A percentile compares a stretch with the other conserved stretches of the same genome.
Conservation (phyloP, 2,888 invertebrate genomes). For the Asteroscopus sphinx region DNA sequence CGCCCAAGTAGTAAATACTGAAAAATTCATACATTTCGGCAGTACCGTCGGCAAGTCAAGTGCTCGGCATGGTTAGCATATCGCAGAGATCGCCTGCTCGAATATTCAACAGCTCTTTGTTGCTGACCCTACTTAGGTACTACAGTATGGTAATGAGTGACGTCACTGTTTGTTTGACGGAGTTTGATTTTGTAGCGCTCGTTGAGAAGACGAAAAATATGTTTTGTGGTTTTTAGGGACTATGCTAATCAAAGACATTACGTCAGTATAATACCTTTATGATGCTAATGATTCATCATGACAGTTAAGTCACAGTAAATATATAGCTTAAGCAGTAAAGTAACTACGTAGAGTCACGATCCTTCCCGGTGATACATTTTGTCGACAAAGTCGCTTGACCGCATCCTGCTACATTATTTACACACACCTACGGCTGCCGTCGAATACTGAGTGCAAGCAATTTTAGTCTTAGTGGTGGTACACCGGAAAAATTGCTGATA, state of each 20-base stretch:
- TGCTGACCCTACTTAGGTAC: constrained; percentile 83
- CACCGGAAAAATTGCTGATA: too few species aligned
- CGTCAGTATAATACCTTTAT: too few species aligned
- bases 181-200: constrained; percentile 60
- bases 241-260: constrained; percentile 16
- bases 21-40: constrained; percentile 66
- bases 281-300: too few species aligned
- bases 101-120: constrained; percentile 87
- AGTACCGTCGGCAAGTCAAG: constrained; percentile 66
- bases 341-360: too few species aligned
- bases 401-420: too few species aligned
- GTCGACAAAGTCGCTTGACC: too few species aligned
- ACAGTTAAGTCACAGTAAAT: too few species aligned
- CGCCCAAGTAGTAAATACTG: constrained; percentile 51
- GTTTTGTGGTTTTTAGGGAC: constrained; percentile 1
- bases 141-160: constrained; percentile 79
- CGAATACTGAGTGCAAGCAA: too few species aligned
- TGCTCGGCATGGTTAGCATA: constrained; percentile 79
- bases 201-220: constrained; percentile 19
- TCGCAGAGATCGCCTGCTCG: constrained; percentile 81
- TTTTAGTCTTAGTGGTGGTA: too few species aligned
- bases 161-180: constrained; percentile 59
- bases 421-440: too few species aligned
- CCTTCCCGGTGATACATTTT: too few species aligned
- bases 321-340: too few species aligned